Base-by-base conservation (phyloP, 2,113 vertebrate genomes). In the Hippocampus comes region DNA sequence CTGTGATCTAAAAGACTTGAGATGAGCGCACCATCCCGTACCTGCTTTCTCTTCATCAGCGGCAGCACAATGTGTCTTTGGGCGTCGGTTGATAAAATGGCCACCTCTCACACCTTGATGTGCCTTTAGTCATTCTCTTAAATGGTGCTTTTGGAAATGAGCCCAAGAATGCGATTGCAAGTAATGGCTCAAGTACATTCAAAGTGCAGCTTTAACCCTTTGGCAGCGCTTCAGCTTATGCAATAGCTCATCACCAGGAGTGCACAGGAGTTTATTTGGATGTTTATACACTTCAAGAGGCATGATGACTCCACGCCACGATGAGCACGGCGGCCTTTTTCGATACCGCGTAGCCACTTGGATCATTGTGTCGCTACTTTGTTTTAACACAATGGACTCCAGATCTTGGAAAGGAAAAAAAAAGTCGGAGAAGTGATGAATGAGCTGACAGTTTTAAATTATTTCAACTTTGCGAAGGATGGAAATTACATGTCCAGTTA, bases 181-280 rank as follows among this genome's bases (percentile, higher is more conserved):
- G 86, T 84, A 88, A 90, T 80, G 87, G 78, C 70, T 78, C 70
- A 88, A 90, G 84, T 84, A 88, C 82, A 90, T 90, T 90, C 88
- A 88, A 89, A 88, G 85, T 76, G 64, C 73, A 70, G 80, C 76
- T 90, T 89, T 85, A 90, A 89, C 87, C 80, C 87, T 84, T 86
- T 89, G 21, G 84, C 78, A 83, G 38, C 0, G 42, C 27, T 85
- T 85, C 84, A 87, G 83, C 77, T 91, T 91, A 86, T 79, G 79
- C 88, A 88, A 88, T 70, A 88, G 82, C 88, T 90, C 90, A 92
- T 92, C 87, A 91, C 79, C 80, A 15, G 88, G 83, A 93, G 90
- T 92, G 89, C 89, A 81, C 73, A 79, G 76, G 76, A 83, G 77
- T 87, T 81, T 86, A 82, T 84, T 76, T 72, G 77, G 79, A 83